Base-by-base conservation (phyloP, 2,888 invertebrate species). In the Agelastica alni region DNA sequence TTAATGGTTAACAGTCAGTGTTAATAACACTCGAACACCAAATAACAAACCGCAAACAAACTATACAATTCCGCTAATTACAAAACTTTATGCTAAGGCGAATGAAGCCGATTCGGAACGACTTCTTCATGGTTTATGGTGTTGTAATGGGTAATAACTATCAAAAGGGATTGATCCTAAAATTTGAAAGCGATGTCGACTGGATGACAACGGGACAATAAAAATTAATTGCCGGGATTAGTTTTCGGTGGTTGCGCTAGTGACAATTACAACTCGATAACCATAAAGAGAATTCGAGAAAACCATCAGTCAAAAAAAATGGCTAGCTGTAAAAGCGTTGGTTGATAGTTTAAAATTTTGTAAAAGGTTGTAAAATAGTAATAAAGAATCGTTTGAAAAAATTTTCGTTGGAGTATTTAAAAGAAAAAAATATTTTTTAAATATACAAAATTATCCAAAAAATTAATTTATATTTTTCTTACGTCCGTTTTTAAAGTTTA, bases 201-300 rank as follows among this genome's bases (percentile, higher is more conserved):
- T 37, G 18, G 16, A 17, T 32, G 61, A 58, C 62, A 55, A 48
- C 57, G 58, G 58, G 55, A 57, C 68, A 65, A 70, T 75, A 75
- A 75, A 75, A 74, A 73, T 74, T 74, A 74, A 74, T 72, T 68
- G 71, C 64, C 64, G 58, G 62, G 63, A 74, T 75, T 75, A 74
- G 70, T 68, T 67, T 39, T 39, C 20, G 37, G 37, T 12, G 20
- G 37, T 3, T 42, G 31, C 16, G 59, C 63, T 65, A 62, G 69
- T 69, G 68, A 68, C 68, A 68, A 72, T 73, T 73, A 74, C 70
- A 71, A 70, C 68, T 64, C 67, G 58, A 67, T 64, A 63, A 67
- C 62, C 64, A 63, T 61, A 63, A 67, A 59, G 62, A 64, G 62
- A 65, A 60, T 67, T 51, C 45, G 51, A 39, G 57, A 55, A 51